Percentiles rank a stretch among this genome's conserved stretches.
Evolutionary conservation across 2,888 invertebrate genomes (phyloP).

Genomic region (Synergus laeviventris): DNA sequence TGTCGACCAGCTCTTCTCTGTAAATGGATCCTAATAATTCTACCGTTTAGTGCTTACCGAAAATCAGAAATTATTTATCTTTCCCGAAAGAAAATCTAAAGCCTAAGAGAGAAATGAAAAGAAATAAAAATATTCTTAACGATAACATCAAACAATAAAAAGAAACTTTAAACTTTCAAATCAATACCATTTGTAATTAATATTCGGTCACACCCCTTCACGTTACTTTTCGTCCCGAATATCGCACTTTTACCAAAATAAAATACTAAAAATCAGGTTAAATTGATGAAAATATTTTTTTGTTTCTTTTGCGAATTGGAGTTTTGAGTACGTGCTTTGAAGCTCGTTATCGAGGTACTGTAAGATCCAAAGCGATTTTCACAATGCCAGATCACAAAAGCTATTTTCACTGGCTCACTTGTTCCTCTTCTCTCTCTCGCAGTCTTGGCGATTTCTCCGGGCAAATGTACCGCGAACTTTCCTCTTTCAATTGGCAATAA

Average conservation of each 20-base stretch:
- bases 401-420: slow-evolving; percentile 63
- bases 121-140: neutral
- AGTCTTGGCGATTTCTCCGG: slow-evolving; percentile 65
- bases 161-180: no score
- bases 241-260: no score
- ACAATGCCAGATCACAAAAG: slow-evolving; percentile 56
- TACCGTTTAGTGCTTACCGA: slow-evolving; percentile 23
- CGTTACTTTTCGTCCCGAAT: no score
- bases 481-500: slow-evolving; percentile 74
- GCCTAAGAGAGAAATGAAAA: neutral
- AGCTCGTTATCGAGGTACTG: slow-evolving; percentile 60
- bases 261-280: no score
- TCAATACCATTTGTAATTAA: no score
- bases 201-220: no score
- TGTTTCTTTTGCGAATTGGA: neutral
- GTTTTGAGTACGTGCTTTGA: slow-evolving; percentile 15
- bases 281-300: neutral
- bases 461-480: slow-evolving; percentile 73
- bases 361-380: slow-evolving; percentile 53
- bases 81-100: neutral
- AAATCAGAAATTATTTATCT: slow-evolving; percentile 9
- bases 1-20: slow-evolving; percentile 46
- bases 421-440: slow-evolving; percentile 45
- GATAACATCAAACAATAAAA: neutral
- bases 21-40: slow-evolving; percentile 46